Base-by-base conservation (phyloP, 2,797 vertebrate species). In the Meda fulgida region DNA sequence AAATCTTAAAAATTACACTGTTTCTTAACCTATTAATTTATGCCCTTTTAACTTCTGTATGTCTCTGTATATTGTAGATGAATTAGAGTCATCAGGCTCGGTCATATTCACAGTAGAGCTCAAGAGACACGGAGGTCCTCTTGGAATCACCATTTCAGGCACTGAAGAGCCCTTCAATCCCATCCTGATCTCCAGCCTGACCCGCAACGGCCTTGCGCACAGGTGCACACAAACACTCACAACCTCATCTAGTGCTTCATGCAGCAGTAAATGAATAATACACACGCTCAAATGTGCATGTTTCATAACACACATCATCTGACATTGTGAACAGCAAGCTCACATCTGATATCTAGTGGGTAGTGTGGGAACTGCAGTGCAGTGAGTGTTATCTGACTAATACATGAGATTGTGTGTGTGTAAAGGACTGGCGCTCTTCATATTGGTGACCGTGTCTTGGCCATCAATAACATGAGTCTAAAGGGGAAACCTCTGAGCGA, bases 151-250 rank as follows among this genome's bases (percentile, higher is more conserved):
- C 8, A 99, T 99, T 91, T 99, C 98, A 0, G 98, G 98, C 86
- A 99, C 98, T 0, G 98, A 99, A 92, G 98, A 99, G 73, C 98
- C 98, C 60, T 99, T 99, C 2, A 98, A 99, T 91, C 98, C 98
- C 55, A 99, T 99, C 0, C 95, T 99, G 89, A 99, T 99, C 91
- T 99, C 98, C 0, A 98, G 97, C 82, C 95, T 99, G 90, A 99
- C 98, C 85, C 99, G 96, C 90, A 97, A 97, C 46, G 98, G 98
- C 13, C 95, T 99, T 85, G 98, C 98, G 43, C 98, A 99, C 93
- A 97, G 98, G 98, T 99, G 38, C 55, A 8, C 36, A 9, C 55
- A 79, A 16, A 82, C 53, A 16, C 36, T 58, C 77, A 43, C 5
- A 16, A 21, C 26, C 78, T 65, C 60, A 23, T 76, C 10, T n/a